Evolutionary conservation across 1,140 invertebrate species (phyloP).

Genomic region (Argopecten irradians): DNA sequence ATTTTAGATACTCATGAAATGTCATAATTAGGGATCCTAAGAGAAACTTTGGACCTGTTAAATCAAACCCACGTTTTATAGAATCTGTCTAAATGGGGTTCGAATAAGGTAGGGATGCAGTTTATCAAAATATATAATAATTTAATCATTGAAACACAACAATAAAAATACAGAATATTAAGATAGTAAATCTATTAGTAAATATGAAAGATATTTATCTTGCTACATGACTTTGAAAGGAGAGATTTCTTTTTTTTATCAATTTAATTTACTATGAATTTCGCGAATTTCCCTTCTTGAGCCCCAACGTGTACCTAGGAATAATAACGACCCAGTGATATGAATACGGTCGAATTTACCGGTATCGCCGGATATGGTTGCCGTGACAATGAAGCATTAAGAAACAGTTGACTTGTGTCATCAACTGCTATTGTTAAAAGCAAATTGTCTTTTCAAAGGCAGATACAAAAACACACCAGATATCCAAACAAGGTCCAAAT

Average conservation of each 20-base stretch:
- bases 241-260: no score
- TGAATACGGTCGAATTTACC: not conserved
- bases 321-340: not conserved
- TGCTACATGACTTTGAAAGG: no score
- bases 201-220: no score
- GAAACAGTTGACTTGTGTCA: constrained; percentile 9
- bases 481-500: constrained; percentile 1
- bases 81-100: not conserved
- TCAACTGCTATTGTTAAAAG: constrained; percentile 17
- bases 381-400: constrained; percentile 9
- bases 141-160: no score
- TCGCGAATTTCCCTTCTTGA: not conserved
- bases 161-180: no score
- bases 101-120: not conserved
- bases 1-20: not conserved
- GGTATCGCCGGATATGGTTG: not conserved
- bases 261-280: no score
- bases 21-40: not conserved
- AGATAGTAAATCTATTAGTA: no score
- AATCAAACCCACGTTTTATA: not conserved
- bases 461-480: not conserved
- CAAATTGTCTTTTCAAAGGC: constrained; percentile 22
- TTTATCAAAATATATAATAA: no score
- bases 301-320: not conserved
- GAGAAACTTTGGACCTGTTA: not conserved